Evolutionary conservation across 2,113 vertebrate species (phyloP).

Genomic region (Micromys minutus): DNA sequence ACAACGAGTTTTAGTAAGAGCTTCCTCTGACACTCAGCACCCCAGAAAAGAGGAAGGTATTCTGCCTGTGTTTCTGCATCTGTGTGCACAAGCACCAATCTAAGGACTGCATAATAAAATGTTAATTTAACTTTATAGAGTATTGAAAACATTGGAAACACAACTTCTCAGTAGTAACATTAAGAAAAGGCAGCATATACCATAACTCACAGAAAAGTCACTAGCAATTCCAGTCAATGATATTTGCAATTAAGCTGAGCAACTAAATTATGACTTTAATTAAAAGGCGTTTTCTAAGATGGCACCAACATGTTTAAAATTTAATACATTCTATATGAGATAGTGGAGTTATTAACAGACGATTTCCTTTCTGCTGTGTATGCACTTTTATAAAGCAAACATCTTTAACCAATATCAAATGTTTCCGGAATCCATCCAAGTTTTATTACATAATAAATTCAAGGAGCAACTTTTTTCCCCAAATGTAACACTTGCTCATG

Average conservation of each 20-base stretch:
- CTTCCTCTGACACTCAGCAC: not conserved
- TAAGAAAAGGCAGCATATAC: conserved; percentile 62
- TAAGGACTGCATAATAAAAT: conserved; percentile 56
- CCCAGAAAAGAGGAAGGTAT: not conserved
- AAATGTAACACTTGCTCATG: conserved; percentile 26
- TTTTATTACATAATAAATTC: conserved; percentile 61
- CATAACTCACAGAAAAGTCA: conserved; percentile 76
- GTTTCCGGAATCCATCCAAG: conserved; percentile 47
- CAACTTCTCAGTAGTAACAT: conserved; percentile 39
- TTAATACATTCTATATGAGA: conserved; percentile 85
- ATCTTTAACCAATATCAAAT: conserved; percentile 81
- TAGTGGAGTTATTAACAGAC: conserved; percentile 83
- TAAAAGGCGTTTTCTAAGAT: conserved; percentile 84
- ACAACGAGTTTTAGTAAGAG: not conserved
- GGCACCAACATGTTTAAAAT: conserved; percentile 85
- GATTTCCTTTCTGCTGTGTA: conserved; percentile 79
- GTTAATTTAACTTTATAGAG: conserved; percentile 68
- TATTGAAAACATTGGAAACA: conserved; percentile 65
- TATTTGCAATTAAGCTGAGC: conserved; percentile 84
- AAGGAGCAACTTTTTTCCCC: conserved; percentile 28
- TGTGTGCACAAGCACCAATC: not conserved
- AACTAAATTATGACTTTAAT: conserved; percentile 88
- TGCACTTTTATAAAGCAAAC: conserved; percentile 83
- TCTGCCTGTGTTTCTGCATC: not conserved
- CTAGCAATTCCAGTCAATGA: conserved; percentile 80